These are phyloP conservation scores for Catocala nupta DNA, from an alignment of 2,888 invertebrate genomes.

Conservation along the genomic window DNA sequence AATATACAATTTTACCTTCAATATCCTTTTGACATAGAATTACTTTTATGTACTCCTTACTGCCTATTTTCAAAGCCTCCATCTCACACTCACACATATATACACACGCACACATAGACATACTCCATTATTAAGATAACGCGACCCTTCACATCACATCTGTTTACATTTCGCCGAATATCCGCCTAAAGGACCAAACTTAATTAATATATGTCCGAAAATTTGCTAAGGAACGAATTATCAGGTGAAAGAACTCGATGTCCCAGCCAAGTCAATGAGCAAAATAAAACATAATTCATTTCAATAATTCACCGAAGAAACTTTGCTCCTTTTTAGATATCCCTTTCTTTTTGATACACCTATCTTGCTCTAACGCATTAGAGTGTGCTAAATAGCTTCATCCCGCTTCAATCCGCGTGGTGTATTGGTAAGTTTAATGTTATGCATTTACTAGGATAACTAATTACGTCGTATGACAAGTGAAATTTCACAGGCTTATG, in stretches of 20 bases:
- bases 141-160: constrained; percentile 8
- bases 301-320: constrained; percentile 74
- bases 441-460: constrained; percentile 63
- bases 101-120: background rate
- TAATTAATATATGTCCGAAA: constrained; percentile 62
- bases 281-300: constrained; percentile 78
- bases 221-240: constrained; percentile 59
- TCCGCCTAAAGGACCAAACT: constrained; percentile 33
- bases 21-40: too few relatives aligned
- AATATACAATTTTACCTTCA: too few relatives aligned
- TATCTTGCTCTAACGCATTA: constrained; percentile 48
- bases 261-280: constrained; percentile 63
- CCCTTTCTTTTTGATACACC: constrained; percentile 43
- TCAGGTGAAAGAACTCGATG: constrained; percentile 49
- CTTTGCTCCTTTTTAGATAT: constrained; percentile 64
- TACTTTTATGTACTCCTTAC: too few relatives aligned
- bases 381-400: constrained; percentile 43
- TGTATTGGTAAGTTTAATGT: constrained; percentile 72
- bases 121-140: constrained; percentile 1
- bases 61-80: too few relatives aligned
- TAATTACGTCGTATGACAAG: constrained; percentile 33
- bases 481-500: too few relatives aligned
- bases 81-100: too few relatives aligned
- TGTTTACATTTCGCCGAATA: constrained; percentile 13
- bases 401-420: constrained; percentile 63